Percentiles rank a stretch among this genome's conserved stretches.
Evolutionary conservation across 2,888 invertebrate genomes (phyloP).

Genomic region (Ophion costatus): DNA sequence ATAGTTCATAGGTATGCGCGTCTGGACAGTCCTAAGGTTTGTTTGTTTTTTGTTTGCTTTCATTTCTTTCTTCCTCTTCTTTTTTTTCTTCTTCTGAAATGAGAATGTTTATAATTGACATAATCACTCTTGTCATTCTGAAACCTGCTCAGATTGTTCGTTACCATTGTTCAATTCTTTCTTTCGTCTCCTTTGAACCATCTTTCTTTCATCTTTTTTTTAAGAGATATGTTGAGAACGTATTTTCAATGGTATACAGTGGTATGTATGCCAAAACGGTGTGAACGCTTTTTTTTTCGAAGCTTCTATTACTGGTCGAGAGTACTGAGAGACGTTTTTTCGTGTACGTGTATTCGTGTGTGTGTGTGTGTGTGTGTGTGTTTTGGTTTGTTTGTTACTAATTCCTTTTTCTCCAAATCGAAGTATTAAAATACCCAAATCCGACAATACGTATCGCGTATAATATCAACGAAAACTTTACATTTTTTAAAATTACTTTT

Average conservation of each 20-base stretch:
- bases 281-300: conserved; percentile 61
- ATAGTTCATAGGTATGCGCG: conserved; percentile 64
- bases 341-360: conserved; percentile 34
- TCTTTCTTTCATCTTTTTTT: conserved; percentile 32
- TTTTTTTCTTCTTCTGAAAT: conserved; percentile 57
- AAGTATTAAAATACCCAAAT: conserved; percentile 56
- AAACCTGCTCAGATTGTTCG: conserved; percentile 79
- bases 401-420: conserved; percentile 21
- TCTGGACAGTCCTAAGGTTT: conserved; percentile 66
- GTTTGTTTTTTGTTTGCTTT: conserved; percentile 54
- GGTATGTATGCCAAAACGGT: conserved; percentile 67
- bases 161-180: conserved; percentile 63
- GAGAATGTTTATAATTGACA: conserved; percentile 79
- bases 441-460: conserved; percentile 51
- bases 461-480: conserved; percentile 63
- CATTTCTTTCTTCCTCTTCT: conserved; percentile 52
- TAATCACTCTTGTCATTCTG: conserved; percentile 80
- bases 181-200: conserved; percentile 30
- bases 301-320: conserved; percentile 57
- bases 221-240: conserved; percentile 79
- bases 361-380: background rate
- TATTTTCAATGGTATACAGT: conserved; percentile 40
- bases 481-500: conserved; percentile 63
- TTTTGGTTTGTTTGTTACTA: conserved; percentile 4
- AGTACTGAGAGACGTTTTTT: conserved; percentile 53